Base-by-base conservation (phyloP, 2,888 invertebrate genomes). In the Peribatodes rhomboidaria region DNA sequence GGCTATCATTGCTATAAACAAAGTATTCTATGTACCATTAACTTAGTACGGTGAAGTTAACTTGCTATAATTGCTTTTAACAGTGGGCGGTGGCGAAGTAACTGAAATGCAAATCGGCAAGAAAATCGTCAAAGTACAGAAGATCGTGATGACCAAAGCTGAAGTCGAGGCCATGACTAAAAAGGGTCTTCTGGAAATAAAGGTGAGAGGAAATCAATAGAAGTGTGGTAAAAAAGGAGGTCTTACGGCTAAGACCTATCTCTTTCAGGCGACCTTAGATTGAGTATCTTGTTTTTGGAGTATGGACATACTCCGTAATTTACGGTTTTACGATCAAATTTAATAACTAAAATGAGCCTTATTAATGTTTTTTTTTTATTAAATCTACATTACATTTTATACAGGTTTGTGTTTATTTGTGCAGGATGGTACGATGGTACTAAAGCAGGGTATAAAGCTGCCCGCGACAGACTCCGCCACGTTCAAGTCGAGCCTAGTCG, bases 111-210 rank as follows among this genome's bases (percentile, higher is more conserved):
- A 94, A 81, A 92, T 95, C 20, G 95, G 95, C 39, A 94, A 95
- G 75, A 95, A 94, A 76, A 88, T 94, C 41, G 94, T 95, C 0
- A 94, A 95, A 74, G 95, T 96, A 10, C 95, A 95, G 82, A 95
- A 95, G 80, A 94, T 95, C 44, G 94, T 95, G 2, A 94, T 96
- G 92, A 95, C 95, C 9, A 95, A 95, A 83, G 94, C 95, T 0
- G 95, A 96, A 79, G 95, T 95, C 18, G 95, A 95, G 69, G 94
- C 94, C 6, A 95, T 96, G 94, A 94, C 95, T 1, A 95, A 95
- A 75, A 93, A 95, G 71, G 96, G 95, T n/a, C 94, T 95, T 42
- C 91, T 95, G 20, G 94, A 94, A 82, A 93, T 95, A 85, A 95
- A 94, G 88, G 95, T 92, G 69, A 42, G 54, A 65, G 2, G 44